Evolutionary conservation across 2,113 vertebrate species (phyloP), one percentile per base, ranked within the genome.

Genomic region (Scophthalmus maximus): DNA sequence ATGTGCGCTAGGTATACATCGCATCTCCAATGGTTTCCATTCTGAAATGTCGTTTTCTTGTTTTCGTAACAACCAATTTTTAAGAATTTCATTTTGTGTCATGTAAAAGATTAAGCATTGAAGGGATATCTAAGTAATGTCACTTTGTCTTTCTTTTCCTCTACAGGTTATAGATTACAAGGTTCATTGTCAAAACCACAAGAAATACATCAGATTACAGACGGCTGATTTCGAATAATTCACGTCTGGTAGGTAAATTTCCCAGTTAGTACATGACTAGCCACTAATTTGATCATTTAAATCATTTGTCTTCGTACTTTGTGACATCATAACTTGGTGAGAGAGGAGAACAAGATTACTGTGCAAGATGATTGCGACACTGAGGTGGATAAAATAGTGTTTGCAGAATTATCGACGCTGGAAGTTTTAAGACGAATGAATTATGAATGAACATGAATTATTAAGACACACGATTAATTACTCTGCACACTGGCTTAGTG

Each of bases 301-400:
- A 44, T 3, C 6, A 7, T 50, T 23, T 34, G 4, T 57, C 18
- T 26, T 12, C 52, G 34, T 14, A 11, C 1, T 42, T 40, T 40
- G 30, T n/a, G n/a, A n/a, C n/a, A n/a, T n/a, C n/a, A n/a, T n/a
- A n/a, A n/a, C n/a, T n/a, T n/a, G n/a, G n/a, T n/a, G n/a, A n/a
- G n/a, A n/a, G n/a, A n/a, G n/a, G n/a, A 0, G 36, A 40, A 25
- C 30, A 72, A 25, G 15, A 62, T 64, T 10, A 56, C 50, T 3
- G 59, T 61, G 57, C 32, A 61, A 23, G 47, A 71, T 23, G 68
- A 42, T 34, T 47, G 42, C 0, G 32, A 44, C 55, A 29, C 30
- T 50, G 67, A 70, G 32, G 56, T 59, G 30, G 42, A 58, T 69
- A 36, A 67, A 22, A 3, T 18, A 4, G 63, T 68, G 25, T 42